Conservation (phyloP, 2,797 vertebrate genomes). For the Lagocephalus sceleratus region DNA sequence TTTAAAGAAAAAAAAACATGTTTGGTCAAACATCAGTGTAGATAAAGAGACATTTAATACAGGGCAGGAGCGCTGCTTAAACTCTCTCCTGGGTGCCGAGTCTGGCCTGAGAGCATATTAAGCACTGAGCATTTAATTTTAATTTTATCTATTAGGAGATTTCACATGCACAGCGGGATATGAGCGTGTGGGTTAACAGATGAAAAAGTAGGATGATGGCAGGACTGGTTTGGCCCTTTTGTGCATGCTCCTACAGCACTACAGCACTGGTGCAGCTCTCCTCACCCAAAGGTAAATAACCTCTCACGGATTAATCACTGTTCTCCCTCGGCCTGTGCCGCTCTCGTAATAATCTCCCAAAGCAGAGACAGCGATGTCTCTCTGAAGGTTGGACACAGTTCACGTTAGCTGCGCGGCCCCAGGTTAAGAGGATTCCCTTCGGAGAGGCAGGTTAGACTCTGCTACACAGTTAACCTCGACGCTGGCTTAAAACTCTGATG, state of each 20-base stretch:
- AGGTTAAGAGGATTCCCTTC: slow-evolving; percentile 67
- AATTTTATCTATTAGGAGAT: slow-evolving; percentile 41
- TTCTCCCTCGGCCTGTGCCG: slow-evolving; percentile 4
- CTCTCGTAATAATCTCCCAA: slow-evolving; percentile 56
- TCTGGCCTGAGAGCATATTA: slow-evolving; percentile 37
- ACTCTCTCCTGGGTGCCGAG: slow-evolving; percentile 28
- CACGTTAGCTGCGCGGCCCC: slow-evolving; percentile 41
- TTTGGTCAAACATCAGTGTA: not conserved
- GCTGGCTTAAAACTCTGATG: slow-evolving; percentile 40
- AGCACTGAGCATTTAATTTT: slow-evolving; percentile 39
- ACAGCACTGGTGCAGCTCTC: slow-evolving; percentile 25
- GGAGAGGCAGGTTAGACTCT: slow-evolving; percentile 10
- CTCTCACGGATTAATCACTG: slow-evolving; percentile 47
- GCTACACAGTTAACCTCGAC: slow-evolving; percentile 37
- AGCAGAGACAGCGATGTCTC: slow-evolving; percentile 52
- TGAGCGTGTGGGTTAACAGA: slow-evolving; percentile 24
- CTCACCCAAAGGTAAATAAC: slow-evolving; percentile 56
- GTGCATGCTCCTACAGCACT: slow-evolving; percentile 6
- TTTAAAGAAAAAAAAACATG: not conserved
- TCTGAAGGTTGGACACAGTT: slow-evolving; percentile 41
- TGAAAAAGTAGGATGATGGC: slow-evolving; percentile 15
- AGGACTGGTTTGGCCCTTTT: slow-evolving; percentile 1
- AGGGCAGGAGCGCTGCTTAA: slow-evolving; percentile 23
- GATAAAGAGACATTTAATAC: slow-evolving; percentile 23
- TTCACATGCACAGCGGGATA: slow-evolving; percentile 28